These are phyloP conservation scores for Sebastes itinus DNA, from an alignment of 2,797 vertebrate genomes.

Conservation along the genomic window DNA sequence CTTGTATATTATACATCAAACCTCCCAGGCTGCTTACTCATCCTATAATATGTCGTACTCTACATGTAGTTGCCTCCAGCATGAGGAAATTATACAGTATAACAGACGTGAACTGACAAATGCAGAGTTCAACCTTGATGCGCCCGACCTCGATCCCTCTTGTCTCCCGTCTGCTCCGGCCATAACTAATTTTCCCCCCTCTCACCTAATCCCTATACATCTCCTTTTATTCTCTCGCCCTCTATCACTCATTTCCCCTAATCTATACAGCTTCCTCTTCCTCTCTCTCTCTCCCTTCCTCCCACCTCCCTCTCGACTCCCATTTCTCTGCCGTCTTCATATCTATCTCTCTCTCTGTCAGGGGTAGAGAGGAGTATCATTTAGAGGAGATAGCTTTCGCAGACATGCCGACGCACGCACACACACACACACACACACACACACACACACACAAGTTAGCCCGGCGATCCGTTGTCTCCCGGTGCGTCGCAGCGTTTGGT, in stretches of 20 bases:
- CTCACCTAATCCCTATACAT: slow-evolving; percentile 62
- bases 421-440: neutral
- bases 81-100: slow-evolving; percentile 30
- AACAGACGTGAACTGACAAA: slow-evolving; percentile 55
- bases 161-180: slow-evolving; percentile 41
- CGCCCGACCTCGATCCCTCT: slow-evolving; percentile 49
- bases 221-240: slow-evolving; percentile 61
- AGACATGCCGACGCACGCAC: slow-evolving; percentile 40
- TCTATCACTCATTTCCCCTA: slow-evolving; percentile 51
- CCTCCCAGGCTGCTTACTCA: neutral
- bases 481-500: slow-evolving; percentile 24
- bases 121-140: slow-evolving; percentile 64
- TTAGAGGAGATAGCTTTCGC: slow-evolving; percentile 67
- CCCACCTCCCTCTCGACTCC: slow-evolving; percentile 48
- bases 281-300: slow-evolving; percentile 39
- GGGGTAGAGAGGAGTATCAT: slow-evolving; percentile 66
- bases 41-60: neutral
- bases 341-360: slow-evolving; percentile 71
- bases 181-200: slow-evolving; percentile 55
- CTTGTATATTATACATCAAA: neutral
- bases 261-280: slow-evolving; percentile 14
- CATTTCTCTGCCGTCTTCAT: slow-evolving; percentile 58
- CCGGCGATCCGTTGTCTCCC: slow-evolving; percentile 43
- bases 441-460: neutral
- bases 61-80: slow-evolving; percentile 11